Evolutionary conservation across 2,113 vertebrate genomes (phyloP).

Genomic region (Otus sunia): DNA sequence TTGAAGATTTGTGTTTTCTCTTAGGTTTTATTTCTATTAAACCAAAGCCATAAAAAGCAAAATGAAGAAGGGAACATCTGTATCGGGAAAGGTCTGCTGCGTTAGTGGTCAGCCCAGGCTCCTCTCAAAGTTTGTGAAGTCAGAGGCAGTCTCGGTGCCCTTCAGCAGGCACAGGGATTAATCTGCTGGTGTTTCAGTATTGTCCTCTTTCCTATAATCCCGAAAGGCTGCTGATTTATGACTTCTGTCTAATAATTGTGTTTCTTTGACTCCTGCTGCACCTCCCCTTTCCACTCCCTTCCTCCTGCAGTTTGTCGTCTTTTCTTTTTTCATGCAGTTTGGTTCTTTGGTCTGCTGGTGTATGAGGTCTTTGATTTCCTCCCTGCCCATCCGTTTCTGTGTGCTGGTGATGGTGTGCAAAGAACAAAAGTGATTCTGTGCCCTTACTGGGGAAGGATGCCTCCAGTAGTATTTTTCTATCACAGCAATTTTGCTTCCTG

Average conservation of each 20-base stretch:
- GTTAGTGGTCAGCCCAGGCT: not conserved
- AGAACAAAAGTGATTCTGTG: not conserved
- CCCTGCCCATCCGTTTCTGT: fast-evolving
- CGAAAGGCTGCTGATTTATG: not conserved
- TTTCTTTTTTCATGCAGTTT: not conserved
- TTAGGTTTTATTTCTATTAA: not conserved
- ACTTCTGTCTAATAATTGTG: not conserved
- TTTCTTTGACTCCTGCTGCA: not conserved
- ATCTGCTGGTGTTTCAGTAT: not conserved
- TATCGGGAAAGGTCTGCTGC: not conserved
- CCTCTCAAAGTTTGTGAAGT: not conserved
- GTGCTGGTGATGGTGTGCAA: not conserved
- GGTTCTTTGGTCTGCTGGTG: not conserved
- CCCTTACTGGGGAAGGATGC: not conserved
- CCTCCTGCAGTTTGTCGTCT: not conserved
- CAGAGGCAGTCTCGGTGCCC: not conserved
- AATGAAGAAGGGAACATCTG: not conserved
- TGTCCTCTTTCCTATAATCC: not conserved
- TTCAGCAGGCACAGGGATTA: not conserved
- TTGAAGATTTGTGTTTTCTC: not conserved
- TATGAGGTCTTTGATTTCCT: not conserved
- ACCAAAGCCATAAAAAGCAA: not conserved
- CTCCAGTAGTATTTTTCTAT: not conserved
- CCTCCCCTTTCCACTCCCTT: not conserved
- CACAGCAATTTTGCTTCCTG: not conserved